A percentile compares a stretch with the other conserved stretches of the same genome.
Conservation (phyloP, 2,888 invertebrate genomes). For the Ditula angustiorana region DNA sequence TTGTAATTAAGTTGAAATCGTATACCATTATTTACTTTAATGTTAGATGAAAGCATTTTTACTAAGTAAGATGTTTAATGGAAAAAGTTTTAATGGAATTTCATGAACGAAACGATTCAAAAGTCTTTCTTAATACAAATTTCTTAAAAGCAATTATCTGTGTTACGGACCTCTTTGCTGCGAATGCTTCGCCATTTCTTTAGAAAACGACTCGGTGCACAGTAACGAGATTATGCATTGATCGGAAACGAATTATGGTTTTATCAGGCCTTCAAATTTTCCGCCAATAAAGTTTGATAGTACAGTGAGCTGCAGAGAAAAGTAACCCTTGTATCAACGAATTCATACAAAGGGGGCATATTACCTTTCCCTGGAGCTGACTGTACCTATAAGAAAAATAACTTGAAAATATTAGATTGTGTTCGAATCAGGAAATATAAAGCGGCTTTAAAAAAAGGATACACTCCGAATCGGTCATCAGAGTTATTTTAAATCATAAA, state of each 20-base stretch:
- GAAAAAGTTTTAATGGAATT: constrained; percentile 82
- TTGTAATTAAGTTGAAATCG: constrained; percentile 62
- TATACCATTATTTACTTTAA: constrained; percentile 67
- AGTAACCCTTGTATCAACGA: no score
- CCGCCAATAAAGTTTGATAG: neutral
- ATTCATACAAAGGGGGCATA: no score
- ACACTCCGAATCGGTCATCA: no score
- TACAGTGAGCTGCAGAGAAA: no score
- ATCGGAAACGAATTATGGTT: constrained; percentile 8
- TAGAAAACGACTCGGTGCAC: constrained; percentile 22
- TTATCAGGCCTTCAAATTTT: neutral
- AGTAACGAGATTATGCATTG: constrained; percentile 16
- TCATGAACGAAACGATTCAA: constrained; percentile 69
- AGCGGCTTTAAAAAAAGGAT: no score
- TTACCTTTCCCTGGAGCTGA: no score
- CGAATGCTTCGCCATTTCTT: constrained; percentile 51
- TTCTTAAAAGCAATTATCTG: constrained; percentile 65
- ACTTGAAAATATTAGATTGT: no score
- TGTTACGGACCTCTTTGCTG: constrained; percentile 54
- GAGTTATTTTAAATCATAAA: no score
- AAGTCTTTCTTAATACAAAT: constrained; percentile 64
- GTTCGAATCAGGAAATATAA: no score
- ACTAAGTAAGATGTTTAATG: constrained; percentile 76
- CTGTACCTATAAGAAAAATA: no score
- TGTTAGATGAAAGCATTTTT: constrained; percentile 71